These are phyloP conservation scores for Drosophila limbata DNA, from an alignment of 2,888 invertebrate species.

Conservation along the genomic window DNA sequence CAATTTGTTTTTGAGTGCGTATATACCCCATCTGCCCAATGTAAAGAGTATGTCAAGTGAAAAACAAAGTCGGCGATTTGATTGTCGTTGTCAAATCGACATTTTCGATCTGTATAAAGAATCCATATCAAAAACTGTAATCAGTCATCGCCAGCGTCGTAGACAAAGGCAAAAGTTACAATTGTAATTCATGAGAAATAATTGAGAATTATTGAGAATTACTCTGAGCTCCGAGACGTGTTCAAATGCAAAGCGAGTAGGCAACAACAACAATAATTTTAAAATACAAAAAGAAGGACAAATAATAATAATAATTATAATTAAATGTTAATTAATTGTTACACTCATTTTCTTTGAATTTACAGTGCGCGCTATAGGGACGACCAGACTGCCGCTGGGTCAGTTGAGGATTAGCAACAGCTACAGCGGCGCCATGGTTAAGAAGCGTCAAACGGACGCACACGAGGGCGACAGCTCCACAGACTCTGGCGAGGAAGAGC, in stretches of 20 bases:
- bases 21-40: not conserved
- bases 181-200: not conserved
- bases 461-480: conserved; percentile 89
- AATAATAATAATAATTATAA: not conserved
- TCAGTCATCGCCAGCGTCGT: conserved; percentile 22
- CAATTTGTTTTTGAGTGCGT: too few relatives aligned
- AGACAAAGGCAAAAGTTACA: conserved; percentile 13
- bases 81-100: conserved; percentile 23
- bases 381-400: conserved; percentile 45
- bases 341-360: conserved; percentile 2
- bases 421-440: conserved; percentile 87
- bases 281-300: not conserved
- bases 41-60: not conserved
- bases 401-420: conserved; percentile 28
- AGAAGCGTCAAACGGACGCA: conserved; percentile 91
- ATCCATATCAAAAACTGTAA: conserved; percentile 27
- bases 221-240: not conserved
- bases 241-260: conserved; percentile 12
- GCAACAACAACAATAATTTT: not conserved
- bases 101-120: conserved; percentile 17
- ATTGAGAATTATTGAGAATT: not conserved
- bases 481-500: conserved; percentile 90
- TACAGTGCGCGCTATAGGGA: conserved; percentile 29
- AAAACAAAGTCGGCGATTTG: conserved; percentile 25
- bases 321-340: not conserved